Evolutionary conservation across 2,113 vertebrate genomes (phyloP).

Genomic region (Coregonus clupeaformis): DNA sequence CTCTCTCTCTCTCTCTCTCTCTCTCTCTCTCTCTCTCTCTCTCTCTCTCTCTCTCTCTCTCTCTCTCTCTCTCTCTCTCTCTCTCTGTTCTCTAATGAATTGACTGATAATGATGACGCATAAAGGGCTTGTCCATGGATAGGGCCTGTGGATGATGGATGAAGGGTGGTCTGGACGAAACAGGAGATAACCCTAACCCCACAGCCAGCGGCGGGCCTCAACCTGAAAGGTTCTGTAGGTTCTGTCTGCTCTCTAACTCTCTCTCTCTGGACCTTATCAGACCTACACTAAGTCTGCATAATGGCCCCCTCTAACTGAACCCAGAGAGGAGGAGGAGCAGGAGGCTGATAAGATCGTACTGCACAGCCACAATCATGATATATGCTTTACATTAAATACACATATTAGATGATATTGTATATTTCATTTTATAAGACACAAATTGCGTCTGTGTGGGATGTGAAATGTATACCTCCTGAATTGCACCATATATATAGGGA

Average conservation of each 20-base stretch:
- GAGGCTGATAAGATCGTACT: conserved; percentile 37
- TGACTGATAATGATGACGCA: too few relatives aligned
- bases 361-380: conserved; percentile 24
- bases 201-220: not conserved
- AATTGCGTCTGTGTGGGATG: conserved; percentile 26
- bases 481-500: too few relatives aligned
- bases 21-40: too few relatives aligned
- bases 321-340: conserved; percentile 2
- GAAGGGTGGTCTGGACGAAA: conserved; percentile 15
- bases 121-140: not conserved
- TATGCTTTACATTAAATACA: conserved; percentile 31
- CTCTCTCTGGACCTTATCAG: conserved; percentile 5
- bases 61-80: too few relatives aligned
- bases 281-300: not conserved
- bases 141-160: conserved; percentile 11
- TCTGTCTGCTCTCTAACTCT: not conserved
- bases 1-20: not conserved
- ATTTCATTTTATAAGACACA: not conserved
- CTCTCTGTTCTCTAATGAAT: too few relatives aligned
- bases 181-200: conserved; percentile 9
- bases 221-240: not conserved
- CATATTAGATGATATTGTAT: too few relatives aligned
- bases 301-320: not conserved
- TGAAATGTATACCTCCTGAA: conserved; percentile 29
- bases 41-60: not conserved